Base-by-base conservation (phyloP, 2,888 invertebrate genomes). In the Oxycera nigricornis region DNA sequence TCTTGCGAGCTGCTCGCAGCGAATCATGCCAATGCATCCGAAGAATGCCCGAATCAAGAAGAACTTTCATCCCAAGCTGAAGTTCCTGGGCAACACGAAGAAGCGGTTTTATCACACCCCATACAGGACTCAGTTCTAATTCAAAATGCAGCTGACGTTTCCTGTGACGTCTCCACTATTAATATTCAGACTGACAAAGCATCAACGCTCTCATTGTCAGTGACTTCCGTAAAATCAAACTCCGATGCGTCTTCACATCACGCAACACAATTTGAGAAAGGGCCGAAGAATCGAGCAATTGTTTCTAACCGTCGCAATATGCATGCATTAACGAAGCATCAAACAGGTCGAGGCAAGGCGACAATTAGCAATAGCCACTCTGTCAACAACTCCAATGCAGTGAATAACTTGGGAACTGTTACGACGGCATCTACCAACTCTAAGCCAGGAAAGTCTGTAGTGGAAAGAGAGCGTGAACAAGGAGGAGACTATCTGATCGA, bases 401-500 rank as follows among this genome's bases (percentile, higher is more conserved):
- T 52, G 28, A 22, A 20, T 1, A 62, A 31, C 0, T 50, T 26
- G 22, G 2, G 26, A 14, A 31, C 46, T 22, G 6, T 41, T 6
- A 17, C 52, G 2, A 24, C 52, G 4, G 7, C 41, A 39, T 39
- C 61, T 41, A 72, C 22, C 26, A 65, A 72, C n/a, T 52, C 74
- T 26, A 76, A 77, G 57, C 79, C 80, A 52, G 79, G 80, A 65
- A 81, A 81, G 14, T 80, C 77, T 30, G 78, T 78, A 1, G 78
- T 80, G n/a, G 85, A 85, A 59, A 81, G 85, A 0, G 85, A 86
- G 78, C 82, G 85, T 26, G 86, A 86, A 74, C 86, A 86, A 78
- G 86, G 95, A 74, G 93, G 94, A n/a, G 95, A 95, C 86, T 95
- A 94, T 83, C 87, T 95, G 77, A 93, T 95, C 35, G 95, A 95